Evolutionary conservation across 2,113 vertebrate species (phyloP).

Genomic region (Emydura subglobosa): DNA sequence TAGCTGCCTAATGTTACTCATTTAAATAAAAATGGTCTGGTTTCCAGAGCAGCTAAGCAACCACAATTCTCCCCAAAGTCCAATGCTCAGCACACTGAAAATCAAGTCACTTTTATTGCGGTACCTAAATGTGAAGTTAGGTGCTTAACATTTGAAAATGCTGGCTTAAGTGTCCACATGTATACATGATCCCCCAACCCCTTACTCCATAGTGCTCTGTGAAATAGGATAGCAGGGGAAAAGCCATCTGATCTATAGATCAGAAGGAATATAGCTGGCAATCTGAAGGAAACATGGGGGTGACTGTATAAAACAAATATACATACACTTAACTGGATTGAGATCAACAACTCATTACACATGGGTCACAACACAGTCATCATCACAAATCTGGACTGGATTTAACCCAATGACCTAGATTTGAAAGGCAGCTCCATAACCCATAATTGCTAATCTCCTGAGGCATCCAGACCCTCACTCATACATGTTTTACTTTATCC

Average conservation of each 20-base stretch:
- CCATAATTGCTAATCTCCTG: not conserved
- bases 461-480: not conserved
- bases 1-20: not conserved
- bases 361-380: not conserved
- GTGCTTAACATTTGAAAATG: not conserved
- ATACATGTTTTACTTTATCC: conserved; percentile 10
- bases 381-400: not conserved
- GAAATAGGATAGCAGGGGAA: conserved; percentile 32
- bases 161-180: not conserved
- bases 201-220: not conserved
- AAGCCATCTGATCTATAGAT: conserved; percentile 25
- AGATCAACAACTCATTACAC: conserved; percentile 18
- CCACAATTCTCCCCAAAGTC: not conserved
- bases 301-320: not conserved
- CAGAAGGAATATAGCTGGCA: not conserved
- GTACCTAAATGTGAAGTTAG: not conserved
- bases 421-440: conserved; percentile 26
- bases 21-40: not conserved
- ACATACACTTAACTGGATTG: not conserved
- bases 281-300: conserved; percentile 6
- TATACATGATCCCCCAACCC: not conserved
- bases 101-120: not conserved
- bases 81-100: not conserved
- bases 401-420: not conserved
- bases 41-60: not conserved